A percentile compares a stretch with the other conserved stretches of the same genome.
Conservation (phyloP, 2,888 invertebrate genomes). For the Calliopum simillimum region DNA sequence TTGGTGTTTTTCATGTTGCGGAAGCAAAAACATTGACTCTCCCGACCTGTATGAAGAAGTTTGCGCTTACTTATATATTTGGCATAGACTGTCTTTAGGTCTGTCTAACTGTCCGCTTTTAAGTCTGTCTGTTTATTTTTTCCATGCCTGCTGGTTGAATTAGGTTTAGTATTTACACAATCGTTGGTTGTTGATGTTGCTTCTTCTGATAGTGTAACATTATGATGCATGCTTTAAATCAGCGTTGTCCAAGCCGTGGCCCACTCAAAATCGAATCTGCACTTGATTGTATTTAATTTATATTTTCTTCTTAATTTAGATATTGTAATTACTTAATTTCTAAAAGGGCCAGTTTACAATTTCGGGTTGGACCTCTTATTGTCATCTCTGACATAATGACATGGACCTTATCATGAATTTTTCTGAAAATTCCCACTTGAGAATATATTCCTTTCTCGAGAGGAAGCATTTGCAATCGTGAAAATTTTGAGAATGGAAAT, state of each 20-base stretch:
- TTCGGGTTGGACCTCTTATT: no score
- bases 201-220: not conserved
- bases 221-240: not conserved
- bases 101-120: not conserved
- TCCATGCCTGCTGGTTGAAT: not conserved
- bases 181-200: conserved; percentile 16
- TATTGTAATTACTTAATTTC: no score
- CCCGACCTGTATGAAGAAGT: conserved; percentile 18
- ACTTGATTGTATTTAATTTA: no score
- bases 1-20: conserved; percentile 13
- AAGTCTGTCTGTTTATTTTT: not conserved
- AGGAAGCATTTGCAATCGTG: no score
- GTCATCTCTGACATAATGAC: no score
- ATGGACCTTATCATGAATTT: no score
- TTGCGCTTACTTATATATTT: not conserved
- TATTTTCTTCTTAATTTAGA: no score
- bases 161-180: conserved; percentile 22
- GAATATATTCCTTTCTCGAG: no score
- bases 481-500: no score
- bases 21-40: conserved; percentile 24
- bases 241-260: not conserved
- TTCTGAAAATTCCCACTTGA: no score
- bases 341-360: no score
- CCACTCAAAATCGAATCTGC: no score
- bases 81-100: not conserved